Percentiles rank a stretch among this genome's conserved stretches.
Evolutionary conservation across 2,113 vertebrate species (phyloP).

Genomic region (Odocoileus virginianus): DNA sequence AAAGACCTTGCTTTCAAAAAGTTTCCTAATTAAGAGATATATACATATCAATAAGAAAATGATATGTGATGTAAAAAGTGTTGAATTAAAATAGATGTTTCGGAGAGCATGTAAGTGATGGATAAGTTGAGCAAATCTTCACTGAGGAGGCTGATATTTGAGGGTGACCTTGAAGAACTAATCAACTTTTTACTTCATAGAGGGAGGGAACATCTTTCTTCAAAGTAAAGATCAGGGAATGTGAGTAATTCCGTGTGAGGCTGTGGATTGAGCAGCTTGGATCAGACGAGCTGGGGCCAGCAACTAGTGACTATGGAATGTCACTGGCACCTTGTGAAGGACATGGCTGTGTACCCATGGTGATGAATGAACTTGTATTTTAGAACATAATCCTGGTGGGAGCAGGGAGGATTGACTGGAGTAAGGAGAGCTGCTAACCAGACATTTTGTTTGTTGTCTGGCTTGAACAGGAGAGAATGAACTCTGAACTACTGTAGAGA

Average conservation of each 20-base stretch:
- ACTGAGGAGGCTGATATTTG: neutral
- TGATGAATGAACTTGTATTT: neutral
- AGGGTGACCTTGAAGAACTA: neutral
- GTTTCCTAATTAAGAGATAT: neutral
- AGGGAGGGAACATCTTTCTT: neutral
- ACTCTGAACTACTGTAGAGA: neutral
- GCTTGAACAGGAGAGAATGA: neutral
- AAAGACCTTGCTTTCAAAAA: neutral
- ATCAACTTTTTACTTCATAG: neutral
- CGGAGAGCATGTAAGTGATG: neutral
- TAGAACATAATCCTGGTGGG: neutral
- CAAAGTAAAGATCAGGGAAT: neutral
- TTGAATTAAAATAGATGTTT: neutral
- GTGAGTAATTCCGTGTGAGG: neutral
- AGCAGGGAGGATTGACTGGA: neutral
- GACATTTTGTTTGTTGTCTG: neutral
- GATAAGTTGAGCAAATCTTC: neutral
- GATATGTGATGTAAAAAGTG: neutral
- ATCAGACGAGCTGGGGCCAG: neutral
- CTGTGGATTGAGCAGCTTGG: neutral
- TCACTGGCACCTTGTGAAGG: neutral
- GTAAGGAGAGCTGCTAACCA: neutral
- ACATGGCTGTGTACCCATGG: neutral
- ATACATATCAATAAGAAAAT: neutral
- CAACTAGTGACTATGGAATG: neutral